Percentiles rank a stretch among this genome's conserved stretches.
phyloP scores from a whole-genome alignment of 2,888 invertebrate genomes.

The Nomada fucata region DNA sequence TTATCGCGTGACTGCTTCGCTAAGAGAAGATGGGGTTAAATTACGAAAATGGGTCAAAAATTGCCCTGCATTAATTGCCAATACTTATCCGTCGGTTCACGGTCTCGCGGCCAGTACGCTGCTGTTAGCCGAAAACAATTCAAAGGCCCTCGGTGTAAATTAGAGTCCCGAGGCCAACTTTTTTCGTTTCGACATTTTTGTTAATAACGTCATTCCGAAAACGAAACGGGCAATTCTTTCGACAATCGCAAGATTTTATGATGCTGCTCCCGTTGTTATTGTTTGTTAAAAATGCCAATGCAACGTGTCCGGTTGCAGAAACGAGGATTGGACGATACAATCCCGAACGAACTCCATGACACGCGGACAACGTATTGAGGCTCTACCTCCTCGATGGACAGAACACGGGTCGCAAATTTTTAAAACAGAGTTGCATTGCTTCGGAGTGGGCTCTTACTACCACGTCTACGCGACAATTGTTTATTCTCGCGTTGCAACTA shows the following conservation, averaged over 20 bases:
- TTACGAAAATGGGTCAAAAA: conserved; percentile 9
- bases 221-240: not conserved
- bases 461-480: not conserved
- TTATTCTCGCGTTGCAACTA: not conserved
- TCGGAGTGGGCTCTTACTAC: too few species aligned
- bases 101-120: not conserved
- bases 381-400: not conserved
- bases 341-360: not conserved
- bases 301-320: not conserved
- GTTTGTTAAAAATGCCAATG: conserved; percentile 2
- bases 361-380: not conserved
- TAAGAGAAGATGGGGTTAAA: not conserved
- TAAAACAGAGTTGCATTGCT: too few species aligned
- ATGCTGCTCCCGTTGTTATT: not conserved
- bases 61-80: not conserved
- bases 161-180: not conserved
- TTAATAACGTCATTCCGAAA: not conserved
- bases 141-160: not conserved
- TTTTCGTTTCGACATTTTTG: not conserved
- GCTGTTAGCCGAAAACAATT: conserved; percentile 1
- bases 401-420: too few species aligned
- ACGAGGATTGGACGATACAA: conserved; percentile 1
- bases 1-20: not conserved
- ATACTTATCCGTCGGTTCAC: not conserved
- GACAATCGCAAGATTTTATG: conserved; percentile 1